Evolutionary conservation across 2,888 invertebrate species (phyloP).

Genomic region (Psylliodes chrysocephalus): DNA sequence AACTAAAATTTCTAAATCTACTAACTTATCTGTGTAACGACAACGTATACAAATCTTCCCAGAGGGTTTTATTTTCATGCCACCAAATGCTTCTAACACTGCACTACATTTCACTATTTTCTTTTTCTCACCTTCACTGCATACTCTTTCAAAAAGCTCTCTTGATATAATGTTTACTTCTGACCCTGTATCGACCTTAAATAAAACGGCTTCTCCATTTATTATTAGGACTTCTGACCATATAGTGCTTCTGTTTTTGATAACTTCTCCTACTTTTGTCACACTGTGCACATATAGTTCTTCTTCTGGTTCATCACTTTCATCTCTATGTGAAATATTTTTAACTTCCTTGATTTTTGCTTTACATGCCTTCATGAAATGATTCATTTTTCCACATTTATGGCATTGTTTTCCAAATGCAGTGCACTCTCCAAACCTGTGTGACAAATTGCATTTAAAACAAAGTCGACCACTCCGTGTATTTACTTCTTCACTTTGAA

Average conservation of each 20-base stretch:
- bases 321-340: not conserved
- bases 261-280: too few relatives aligned
- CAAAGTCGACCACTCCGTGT: not conserved
- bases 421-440: constrained; percentile 5
- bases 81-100: too few relatives aligned
- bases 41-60: constrained; percentile 9
- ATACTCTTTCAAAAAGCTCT: too few relatives aligned
- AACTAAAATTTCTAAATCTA: constrained; percentile 22
- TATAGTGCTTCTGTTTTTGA: too few relatives aligned
- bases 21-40: constrained; percentile 3
- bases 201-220: too few relatives aligned
- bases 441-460: not conserved
- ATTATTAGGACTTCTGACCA: too few relatives aligned
- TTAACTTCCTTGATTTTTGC: not conserved
- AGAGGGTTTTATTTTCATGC: not conserved
- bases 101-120: too few relatives aligned
- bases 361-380: constrained; percentile 14
- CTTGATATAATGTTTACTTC: too few relatives aligned
- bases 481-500: not conserved
- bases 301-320: not conserved
- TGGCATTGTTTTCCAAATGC: constrained; percentile 15
- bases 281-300: too few relatives aligned
- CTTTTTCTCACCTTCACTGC: too few relatives aligned
- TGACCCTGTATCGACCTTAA: too few relatives aligned
- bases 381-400: constrained; percentile 15